phyloP scores from a whole-genome alignment of 2,797 vertebrate species.

The Podarcis lilfordi region DNA sequence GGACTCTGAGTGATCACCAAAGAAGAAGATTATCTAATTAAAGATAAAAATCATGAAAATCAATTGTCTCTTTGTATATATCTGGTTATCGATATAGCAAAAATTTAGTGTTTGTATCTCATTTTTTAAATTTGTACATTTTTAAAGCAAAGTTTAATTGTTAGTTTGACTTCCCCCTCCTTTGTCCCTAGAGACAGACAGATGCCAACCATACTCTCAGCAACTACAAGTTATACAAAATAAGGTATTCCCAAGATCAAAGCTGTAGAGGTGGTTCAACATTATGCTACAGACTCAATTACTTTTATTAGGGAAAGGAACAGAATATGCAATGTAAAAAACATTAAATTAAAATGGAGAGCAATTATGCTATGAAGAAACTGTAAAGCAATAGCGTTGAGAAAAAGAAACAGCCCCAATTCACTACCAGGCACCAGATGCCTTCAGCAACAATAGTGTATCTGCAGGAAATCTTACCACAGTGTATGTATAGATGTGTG shows the following conservation, averaged over 20 bases:
- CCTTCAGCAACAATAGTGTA: constrained; percentile 9
- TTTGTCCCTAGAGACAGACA: too few relatives aligned
- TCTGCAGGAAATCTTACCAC: constrained; percentile 23
- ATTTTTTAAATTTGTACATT: too few relatives aligned
- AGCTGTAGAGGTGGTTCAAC: not conserved
- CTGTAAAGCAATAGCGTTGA: not conserved
- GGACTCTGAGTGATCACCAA: too few relatives aligned
- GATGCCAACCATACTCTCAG: too few relatives aligned
- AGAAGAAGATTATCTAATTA: too few relatives aligned
- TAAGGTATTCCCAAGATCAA: not conserved
- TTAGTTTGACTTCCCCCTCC: not conserved
- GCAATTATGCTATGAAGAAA: not conserved
- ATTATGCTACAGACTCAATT: not conserved
- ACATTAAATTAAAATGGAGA: not conserved
- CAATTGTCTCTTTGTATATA: too few relatives aligned
- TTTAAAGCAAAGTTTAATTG: not conserved
- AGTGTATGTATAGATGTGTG: not conserved
- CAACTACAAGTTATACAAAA: not conserved
- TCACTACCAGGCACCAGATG: constrained; percentile 13
- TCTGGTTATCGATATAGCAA: too few relatives aligned
- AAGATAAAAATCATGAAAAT: too few relatives aligned
- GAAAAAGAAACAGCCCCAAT: constrained; percentile 16
- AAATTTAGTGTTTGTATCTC: too few relatives aligned
- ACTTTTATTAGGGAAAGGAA: not conserved
- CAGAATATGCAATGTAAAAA: not conserved